Evolutionary conservation across 2,113 vertebrate species (phyloP).

Genomic region (Lasiurus cinereus): DNA sequence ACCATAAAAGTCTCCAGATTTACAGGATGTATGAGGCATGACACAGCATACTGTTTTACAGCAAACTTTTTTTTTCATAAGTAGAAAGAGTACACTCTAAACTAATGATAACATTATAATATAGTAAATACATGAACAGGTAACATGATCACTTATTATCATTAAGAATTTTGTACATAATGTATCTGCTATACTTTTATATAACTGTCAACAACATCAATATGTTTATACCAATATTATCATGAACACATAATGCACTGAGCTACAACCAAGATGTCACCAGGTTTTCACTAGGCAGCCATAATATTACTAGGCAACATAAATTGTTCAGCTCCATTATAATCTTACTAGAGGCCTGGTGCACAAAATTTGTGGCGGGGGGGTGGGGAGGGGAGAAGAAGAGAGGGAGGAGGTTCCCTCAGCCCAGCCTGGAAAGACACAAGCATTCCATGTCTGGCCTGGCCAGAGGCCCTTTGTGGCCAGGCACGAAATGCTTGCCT

Average conservation of each 20-base stretch:
- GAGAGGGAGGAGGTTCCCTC: too few species aligned
- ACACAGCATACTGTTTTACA: not conserved
- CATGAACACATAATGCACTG: not conserved
- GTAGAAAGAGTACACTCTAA: not conserved
- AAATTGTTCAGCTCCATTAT: too few species aligned
- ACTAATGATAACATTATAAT: not conserved
- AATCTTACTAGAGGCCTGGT: too few species aligned
- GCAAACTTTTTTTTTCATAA: not conserved
- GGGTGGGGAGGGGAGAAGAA: too few species aligned
- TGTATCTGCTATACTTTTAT: not conserved
- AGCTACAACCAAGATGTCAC: not conserved
- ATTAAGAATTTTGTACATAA: not conserved
- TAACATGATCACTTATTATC: not conserved
- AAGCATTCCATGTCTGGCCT: too few species aligned
- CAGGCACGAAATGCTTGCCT: too few species aligned
- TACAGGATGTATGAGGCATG: too few species aligned
- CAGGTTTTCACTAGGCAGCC: not conserved
- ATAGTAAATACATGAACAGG: not conserved
- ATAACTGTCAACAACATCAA: not conserved
- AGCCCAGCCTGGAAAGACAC: too few species aligned
- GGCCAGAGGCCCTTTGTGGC: too few species aligned
- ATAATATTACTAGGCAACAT: not conserved
- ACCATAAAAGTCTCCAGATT: too few species aligned
- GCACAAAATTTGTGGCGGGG: too few species aligned
- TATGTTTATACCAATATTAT: not conserved